These are phyloP conservation scores for Galeruca laticollis DNA, from an alignment of 2,888 invertebrate species.

Conservation along the genomic window DNA sequence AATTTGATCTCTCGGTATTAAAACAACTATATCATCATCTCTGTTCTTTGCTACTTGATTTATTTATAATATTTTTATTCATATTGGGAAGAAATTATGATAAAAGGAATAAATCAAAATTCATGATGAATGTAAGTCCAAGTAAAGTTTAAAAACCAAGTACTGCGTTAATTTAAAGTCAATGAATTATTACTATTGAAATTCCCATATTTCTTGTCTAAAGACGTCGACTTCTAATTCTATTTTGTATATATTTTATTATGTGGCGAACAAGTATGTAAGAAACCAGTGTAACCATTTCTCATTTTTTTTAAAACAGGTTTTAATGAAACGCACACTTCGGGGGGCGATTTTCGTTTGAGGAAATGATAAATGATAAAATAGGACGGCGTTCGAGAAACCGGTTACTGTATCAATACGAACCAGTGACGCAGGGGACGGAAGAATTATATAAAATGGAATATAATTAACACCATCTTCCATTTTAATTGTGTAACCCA, in stretches of 20 bases:
- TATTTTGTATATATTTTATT: slow-evolving; percentile 6
- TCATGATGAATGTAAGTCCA: neutral
- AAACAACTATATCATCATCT: too few relatives aligned
- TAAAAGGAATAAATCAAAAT: neutral
- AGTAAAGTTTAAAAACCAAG: neutral
- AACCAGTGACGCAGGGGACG: slow-evolving; percentile 2
- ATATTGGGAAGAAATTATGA: neutral
- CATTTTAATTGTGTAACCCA: too few relatives aligned
- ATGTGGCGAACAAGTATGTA: slow-evolving; percentile 10
- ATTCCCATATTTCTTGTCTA: neutral
- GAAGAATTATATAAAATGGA: too few relatives aligned
- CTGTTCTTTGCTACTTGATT: too few relatives aligned
- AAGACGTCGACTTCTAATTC: slow-evolving; percentile 1
- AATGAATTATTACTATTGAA: slow-evolving; percentile 2
- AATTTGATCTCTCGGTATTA: too few relatives aligned
- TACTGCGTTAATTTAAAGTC: neutral
- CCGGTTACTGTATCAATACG: slow-evolving; percentile 47
- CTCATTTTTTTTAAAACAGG: slow-evolving; percentile 27
- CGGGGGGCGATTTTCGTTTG: slow-evolving; percentile 31
- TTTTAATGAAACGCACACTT: slow-evolving; percentile 35
- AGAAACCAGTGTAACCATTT: slow-evolving; percentile 23
- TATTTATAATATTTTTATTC: too few relatives aligned
- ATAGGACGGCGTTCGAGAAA: slow-evolving; percentile 54
- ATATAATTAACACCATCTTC: too few relatives aligned
- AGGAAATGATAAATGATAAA: slow-evolving; percentile 40